phyloP scores from a whole-genome alignment of 2,113 vertebrate species.

The Elaphurus davidianus region DNA sequence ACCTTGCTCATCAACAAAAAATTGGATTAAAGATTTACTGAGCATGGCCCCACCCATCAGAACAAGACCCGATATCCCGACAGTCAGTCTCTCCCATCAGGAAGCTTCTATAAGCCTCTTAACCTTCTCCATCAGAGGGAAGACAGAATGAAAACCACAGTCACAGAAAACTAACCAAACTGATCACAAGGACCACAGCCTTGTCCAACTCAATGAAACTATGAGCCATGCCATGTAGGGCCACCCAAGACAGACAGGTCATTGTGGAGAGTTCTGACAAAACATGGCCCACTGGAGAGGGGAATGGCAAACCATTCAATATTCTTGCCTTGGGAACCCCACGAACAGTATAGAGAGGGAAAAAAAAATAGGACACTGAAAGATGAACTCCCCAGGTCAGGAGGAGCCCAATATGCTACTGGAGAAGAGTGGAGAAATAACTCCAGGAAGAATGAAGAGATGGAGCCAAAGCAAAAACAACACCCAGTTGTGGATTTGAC shows the following conservation, averaged over 20 bases:
- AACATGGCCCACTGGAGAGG: background rate
- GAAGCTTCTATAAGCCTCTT: background rate
- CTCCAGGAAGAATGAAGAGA: background rate
- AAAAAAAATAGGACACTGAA: background rate
- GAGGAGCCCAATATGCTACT: background rate
- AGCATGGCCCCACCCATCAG: background rate
- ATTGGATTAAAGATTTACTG: background rate
- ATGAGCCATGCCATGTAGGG: background rate
- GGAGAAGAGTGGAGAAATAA: background rate
- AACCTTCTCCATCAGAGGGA: background rate
- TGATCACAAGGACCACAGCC: background rate
- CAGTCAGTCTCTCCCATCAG: background rate
- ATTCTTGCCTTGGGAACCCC: background rate
- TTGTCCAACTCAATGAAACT: background rate
- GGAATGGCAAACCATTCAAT: background rate
- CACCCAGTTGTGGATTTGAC: background rate
- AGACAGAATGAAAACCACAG: background rate
- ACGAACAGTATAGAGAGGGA: background rate
- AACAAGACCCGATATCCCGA: background rate
- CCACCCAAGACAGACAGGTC: background rate
- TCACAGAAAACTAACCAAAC: background rate
- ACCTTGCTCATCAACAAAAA: background rate
- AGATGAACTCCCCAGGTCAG: background rate
- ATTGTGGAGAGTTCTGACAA: background rate
- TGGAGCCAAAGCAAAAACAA: background rate